These are phyloP conservation scores for Poecilus cupreus DNA, from an alignment of 2,888 invertebrate species.

Conservation along the genomic window DNA sequence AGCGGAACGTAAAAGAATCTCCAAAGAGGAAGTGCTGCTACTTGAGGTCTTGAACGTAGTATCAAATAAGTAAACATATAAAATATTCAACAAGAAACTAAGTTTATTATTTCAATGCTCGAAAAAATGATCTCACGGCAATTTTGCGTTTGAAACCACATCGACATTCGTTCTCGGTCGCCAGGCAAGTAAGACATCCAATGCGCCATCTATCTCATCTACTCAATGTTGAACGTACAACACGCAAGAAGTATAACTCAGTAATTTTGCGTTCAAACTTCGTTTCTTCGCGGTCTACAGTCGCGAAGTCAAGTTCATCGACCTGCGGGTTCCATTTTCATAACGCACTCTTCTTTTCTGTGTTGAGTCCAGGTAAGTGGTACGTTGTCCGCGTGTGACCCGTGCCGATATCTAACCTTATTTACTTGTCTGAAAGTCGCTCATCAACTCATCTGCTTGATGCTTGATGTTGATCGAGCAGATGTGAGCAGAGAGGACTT, in stretches of 20 bases:
- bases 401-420: conserved; percentile 69
- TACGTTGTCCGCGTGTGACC: conserved; percentile 70
- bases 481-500: neutral
- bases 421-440: conserved; percentile 68
- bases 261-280: conserved; percentile 5
- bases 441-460: conserved; percentile 58
- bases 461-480: neutral
- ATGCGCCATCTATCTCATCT: conserved; percentile 12
- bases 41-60: too few relatives aligned
- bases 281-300: conserved; percentile 1
- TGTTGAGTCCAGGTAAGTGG: conserved; percentile 70
- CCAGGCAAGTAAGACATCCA: conserved; percentile 48
- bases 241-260: conserved; percentile 12
- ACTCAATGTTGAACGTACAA: too few relatives aligned
- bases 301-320: conserved; percentile 64
- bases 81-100: too few relatives aligned
- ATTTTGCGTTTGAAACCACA: conserved; percentile 5
- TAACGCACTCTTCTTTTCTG: conserved; percentile 72
- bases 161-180: conserved; percentile 37
- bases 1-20: too few relatives aligned
- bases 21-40: too few relatives aligned
- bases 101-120: neutral
- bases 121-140: neutral
- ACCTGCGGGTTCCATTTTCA: conserved; percentile 66
- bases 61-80: too few relatives aligned